A percentile compares a stretch with the other conserved stretches of the same genome.
Evolutionary conservation across 2,113 vertebrate genomes (phyloP).

Genomic region (Delphinus delphis): DNA sequence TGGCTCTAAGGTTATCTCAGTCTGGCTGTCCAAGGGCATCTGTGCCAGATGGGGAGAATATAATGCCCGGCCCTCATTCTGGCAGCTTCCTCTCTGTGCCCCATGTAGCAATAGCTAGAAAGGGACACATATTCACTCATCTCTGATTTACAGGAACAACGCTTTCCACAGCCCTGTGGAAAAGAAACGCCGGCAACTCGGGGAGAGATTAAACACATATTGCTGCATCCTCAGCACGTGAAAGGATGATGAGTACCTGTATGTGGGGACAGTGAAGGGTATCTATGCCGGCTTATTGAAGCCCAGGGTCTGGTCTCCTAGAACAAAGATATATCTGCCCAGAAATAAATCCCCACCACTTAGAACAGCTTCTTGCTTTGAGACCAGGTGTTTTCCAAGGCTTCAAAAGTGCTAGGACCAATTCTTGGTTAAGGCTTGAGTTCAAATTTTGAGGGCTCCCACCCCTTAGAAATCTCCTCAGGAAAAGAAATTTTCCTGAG

Average conservation of each 20-base stretch:
- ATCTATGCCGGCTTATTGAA: not conserved
- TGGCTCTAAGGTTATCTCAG: not conserved
- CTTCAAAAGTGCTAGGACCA: not conserved
- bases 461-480: not conserved
- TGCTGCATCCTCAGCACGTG: not conserved
- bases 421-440: not conserved
- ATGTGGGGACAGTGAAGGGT: not conserved
- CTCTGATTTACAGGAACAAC: rapidly evolving
- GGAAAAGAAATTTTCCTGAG: not conserved
- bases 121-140: not conserved
- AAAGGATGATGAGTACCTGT: not conserved
- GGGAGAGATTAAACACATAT: rapidly evolving
- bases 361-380: not conserved
- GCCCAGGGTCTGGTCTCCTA: not conserved
- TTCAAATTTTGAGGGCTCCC: not conserved
- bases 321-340: slow-evolving; percentile 5
- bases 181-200: not conserved
- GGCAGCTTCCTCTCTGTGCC: not conserved
- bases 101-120: not conserved
- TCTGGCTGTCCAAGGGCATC: not conserved
- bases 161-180: not conserved
- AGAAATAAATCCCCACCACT: not conserved
- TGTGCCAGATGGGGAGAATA: not conserved
- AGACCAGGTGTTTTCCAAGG: not conserved
- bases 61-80: not conserved